Evolutionary conservation across 1,140 invertebrate genomes (phyloP).

Genomic region (Danaus melanippus): DNA sequence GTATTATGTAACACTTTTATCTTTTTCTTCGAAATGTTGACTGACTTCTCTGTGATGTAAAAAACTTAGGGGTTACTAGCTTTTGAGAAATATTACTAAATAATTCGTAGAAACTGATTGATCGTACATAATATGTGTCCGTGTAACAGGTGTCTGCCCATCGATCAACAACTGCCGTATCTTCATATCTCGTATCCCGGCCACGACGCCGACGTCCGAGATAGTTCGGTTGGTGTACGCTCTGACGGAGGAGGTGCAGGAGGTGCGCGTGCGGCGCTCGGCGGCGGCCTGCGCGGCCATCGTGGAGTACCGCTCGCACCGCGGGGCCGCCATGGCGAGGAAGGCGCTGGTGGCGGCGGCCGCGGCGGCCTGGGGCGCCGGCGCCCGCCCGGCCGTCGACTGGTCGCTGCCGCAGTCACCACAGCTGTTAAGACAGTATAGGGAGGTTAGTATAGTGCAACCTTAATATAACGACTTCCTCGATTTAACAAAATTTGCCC

Average conservation of each 20-base stretch:
- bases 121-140: background rate
- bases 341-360: slow-evolving; percentile 58
- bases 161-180: slow-evolving; percentile 66
- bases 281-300: slow-evolving; percentile 51
- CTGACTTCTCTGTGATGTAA: too few species aligned
- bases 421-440: slow-evolving; percentile 55
- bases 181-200: slow-evolving; percentile 59
- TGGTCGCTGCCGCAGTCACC: slow-evolving; percentile 62
- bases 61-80: too few species aligned
- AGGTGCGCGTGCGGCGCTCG: slow-evolving; percentile 55
- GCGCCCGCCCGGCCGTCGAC: slow-evolving; percentile 54
- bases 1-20: too few species aligned
- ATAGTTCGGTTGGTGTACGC: slow-evolving; percentile 58
- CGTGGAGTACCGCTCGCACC: slow-evolving; percentile 61
- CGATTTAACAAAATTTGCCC: too few species aligned
- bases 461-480: too few species aligned
- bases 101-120: slow-evolving; percentile 5
- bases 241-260: slow-evolving; percentile 59
- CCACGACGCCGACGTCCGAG: slow-evolving; percentile 49
- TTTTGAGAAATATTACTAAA: background rate
- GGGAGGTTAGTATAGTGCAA: slow-evolving; percentile 45
- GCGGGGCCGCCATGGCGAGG: slow-evolving; percentile 59
- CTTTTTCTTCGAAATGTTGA: too few species aligned
- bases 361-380: slow-evolving; percentile 52
- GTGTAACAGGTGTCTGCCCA: slow-evolving; percentile 45